Evolutionary conservation across 1,140 invertebrate species (phyloP).

Genomic region (Apis laboriosa): DNA sequence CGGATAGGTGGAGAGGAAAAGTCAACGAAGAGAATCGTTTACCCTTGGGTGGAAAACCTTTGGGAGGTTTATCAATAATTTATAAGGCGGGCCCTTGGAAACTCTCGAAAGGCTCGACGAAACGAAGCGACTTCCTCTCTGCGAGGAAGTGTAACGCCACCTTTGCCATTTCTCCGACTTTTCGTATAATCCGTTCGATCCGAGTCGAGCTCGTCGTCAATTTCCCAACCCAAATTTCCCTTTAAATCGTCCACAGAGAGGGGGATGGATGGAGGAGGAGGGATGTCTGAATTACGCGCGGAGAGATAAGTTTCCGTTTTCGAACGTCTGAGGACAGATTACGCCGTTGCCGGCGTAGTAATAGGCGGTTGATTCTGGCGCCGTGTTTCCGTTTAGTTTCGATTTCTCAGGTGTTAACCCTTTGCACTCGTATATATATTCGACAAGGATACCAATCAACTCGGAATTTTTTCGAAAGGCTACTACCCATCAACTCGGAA

Average conservation of each 20-base stretch:
- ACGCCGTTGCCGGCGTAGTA: background rate
- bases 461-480: no score
- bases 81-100: slow-evolving; percentile 16
- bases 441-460: no score
- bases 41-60: slow-evolving; percentile 21
- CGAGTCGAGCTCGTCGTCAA: background rate
- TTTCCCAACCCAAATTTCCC: slow-evolving; percentile 28
- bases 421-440: no score
- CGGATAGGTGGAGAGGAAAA: background rate
- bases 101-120: slow-evolving; percentile 10
- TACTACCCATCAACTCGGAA: no score
- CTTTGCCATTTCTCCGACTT: slow-evolving; percentile 16
- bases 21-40: background rate
- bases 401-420: background rate
- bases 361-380: slow-evolving; percentile 41
- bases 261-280: background rate
- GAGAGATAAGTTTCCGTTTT: slow-evolving; percentile 16
- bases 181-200: slow-evolving; percentile 35
- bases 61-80: slow-evolving; percentile 38
- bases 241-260: background rate
- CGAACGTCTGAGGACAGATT: slow-evolving; percentile 44
- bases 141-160: background rate
- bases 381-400: slow-evolving; percentile 2
- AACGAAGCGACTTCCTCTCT: slow-evolving; percentile 11
- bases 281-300: slow-evolving; percentile 13